A percentile compares a stretch with the other conserved stretches of the same genome.
phyloP scores from a whole-genome alignment of 2,113 vertebrate genomes.

The Alethe diademata region DNA sequence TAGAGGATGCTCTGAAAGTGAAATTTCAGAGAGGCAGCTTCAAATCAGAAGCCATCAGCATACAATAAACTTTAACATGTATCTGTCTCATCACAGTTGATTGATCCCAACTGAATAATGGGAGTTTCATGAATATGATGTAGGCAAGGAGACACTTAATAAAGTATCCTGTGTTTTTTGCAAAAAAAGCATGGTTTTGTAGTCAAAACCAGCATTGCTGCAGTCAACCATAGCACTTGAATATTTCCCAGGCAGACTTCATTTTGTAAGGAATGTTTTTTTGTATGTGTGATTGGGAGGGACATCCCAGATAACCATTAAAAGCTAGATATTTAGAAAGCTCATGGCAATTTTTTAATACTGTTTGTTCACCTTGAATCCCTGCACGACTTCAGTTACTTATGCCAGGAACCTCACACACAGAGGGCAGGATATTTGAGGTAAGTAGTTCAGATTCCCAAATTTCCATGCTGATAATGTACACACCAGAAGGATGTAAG shows the following conservation, averaged over 20 bases:
- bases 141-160: neutral
- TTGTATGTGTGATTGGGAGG: neutral
- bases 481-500: rapidly evolving
- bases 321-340: neutral
- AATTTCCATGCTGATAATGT: neutral
- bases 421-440: neutral
- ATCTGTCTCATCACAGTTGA: neutral
- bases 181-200: neutral
- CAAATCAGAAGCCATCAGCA: neutral
- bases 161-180: neutral
- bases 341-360: neutral
- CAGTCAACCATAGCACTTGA: neutral
- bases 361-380: neutral
- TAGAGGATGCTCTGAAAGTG: neutral
- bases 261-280: neutral
- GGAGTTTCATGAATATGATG: neutral
- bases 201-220: neutral
- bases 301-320: neutral
- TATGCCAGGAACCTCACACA: neutral
- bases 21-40: neutral
- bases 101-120: neutral
- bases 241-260: neutral
- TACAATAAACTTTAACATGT: neutral
- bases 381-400: neutral
- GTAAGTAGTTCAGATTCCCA: neutral